Conservation (phyloP, 2,888 invertebrate genomes). For the Caenorhabditis japonica region DNA sequence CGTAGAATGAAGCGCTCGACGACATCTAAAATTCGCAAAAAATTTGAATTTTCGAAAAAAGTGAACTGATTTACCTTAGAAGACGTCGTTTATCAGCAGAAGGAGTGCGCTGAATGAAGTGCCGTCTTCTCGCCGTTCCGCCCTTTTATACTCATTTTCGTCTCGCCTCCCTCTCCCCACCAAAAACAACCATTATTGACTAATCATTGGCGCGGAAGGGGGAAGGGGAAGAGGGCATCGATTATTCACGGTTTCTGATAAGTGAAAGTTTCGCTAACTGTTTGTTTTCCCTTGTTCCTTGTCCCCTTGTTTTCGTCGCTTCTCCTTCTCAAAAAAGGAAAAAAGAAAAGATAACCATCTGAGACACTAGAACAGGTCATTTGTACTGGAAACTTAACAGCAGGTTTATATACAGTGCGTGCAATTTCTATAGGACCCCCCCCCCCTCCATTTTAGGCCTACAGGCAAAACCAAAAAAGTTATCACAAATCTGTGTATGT, state of each 20-base stretch:
- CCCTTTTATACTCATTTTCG: conserved; percentile 26
- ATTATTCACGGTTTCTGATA: conserved; percentile 28
- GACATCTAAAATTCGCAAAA: conserved; percentile 31
- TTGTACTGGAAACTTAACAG: too few species aligned
- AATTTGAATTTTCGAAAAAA: too few species aligned
- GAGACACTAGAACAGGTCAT: too few species aligned
- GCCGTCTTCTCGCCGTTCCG: conserved; percentile 1
- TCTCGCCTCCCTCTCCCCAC: neutral
- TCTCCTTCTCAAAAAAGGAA: too few species aligned
- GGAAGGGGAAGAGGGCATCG: too few species aligned
- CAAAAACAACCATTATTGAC: neutral
- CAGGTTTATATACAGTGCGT: too few species aligned
- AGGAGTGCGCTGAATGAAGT: conserved; percentile 48
- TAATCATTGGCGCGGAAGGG: conserved; percentile 25
- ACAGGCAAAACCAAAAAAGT: too few species aligned
- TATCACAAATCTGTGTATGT: too few species aligned
- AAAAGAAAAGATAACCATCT: too few species aligned
- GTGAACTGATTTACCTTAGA: conserved; percentile 8
- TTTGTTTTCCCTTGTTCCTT: conserved; percentile 5
- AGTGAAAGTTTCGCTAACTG: conserved; percentile 26
- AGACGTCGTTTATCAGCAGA: conserved; percentile 47
- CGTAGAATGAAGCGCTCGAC: conserved; percentile 44
- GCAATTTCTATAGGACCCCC: too few species aligned
- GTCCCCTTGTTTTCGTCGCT: too few species aligned
- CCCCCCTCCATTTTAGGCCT: too few species aligned